phyloP scores from a whole-genome alignment of 2,888 invertebrate species.

The Pinctada fucata region DNA sequence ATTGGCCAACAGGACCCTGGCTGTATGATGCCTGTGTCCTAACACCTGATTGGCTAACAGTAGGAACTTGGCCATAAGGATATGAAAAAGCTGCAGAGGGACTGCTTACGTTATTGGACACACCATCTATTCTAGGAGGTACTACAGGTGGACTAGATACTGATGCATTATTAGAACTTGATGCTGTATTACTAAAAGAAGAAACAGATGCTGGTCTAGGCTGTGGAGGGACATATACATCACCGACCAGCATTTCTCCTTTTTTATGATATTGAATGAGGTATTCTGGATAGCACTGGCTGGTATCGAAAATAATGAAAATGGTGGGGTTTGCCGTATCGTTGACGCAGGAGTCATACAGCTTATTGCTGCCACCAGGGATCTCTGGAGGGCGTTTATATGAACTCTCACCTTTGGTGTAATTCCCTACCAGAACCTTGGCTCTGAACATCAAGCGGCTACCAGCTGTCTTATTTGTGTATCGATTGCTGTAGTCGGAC shows the following conservation, averaged over 20 bases:
- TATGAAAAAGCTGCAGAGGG: neutral
- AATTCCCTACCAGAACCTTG: constrained; percentile 62
- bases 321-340: constrained; percentile 50
- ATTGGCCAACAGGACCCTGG: neutral
- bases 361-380: constrained; percentile 42
- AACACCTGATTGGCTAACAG: neutral
- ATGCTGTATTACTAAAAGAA: neutral
- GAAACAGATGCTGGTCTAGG: neutral
- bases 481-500: constrained; percentile 54
- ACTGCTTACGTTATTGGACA: neutral
- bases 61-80: neutral
- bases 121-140: too few relatives aligned
- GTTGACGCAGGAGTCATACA: constrained; percentile 67
- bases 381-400: constrained; percentile 55
- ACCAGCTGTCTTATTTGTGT: constrained; percentile 31
- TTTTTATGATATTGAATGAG: constrained; percentile 50
- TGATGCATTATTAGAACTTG: neutral
- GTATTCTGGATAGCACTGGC: constrained; percentile 65
- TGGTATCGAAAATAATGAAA: constrained; percentile 61
- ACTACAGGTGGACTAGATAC: neutral
- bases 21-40: neutral
- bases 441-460: constrained; percentile 59
- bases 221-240: neutral
- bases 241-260: neutral
- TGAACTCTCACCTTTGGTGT: constrained; percentile 45